Percentiles rank a stretch among this genome's conserved stretches.
These are phyloP conservation scores for Pluvialis apricaria DNA, from an alignment of 2,113 vertebrate genomes.

Conservation along the genomic window DNA sequence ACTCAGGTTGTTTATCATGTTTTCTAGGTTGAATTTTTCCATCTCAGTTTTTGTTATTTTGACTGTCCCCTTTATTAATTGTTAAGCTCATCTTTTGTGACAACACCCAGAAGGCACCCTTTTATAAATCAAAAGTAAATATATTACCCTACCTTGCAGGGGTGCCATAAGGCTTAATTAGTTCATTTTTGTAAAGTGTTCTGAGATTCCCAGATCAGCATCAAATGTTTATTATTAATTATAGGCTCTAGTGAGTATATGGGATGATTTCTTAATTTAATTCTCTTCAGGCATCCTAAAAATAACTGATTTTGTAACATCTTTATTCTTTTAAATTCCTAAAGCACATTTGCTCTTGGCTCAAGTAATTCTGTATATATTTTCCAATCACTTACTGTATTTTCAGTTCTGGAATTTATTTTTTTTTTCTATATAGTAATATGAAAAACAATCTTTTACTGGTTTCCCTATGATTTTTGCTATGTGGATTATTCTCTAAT, in stretches of 20 bases:
- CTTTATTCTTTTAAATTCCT: slow-evolving; percentile 22
- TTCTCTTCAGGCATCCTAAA: slow-evolving; percentile 27
- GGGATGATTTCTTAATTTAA: slow-evolving; percentile 35
- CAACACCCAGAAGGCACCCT: slow-evolving; percentile 31
- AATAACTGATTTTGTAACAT: background rate
- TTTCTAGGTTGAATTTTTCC: background rate
- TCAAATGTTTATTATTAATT: slow-evolving; percentile 65
- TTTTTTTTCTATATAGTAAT: background rate
- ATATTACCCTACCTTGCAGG: slow-evolving; percentile 42
- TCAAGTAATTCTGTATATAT: background rate
- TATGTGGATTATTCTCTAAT: slow-evolving; percentile 15
- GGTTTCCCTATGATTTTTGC: background rate
- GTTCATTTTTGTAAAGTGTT: slow-evolving; percentile 41
- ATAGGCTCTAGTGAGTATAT: slow-evolving; percentile 10
- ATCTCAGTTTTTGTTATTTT: background rate
- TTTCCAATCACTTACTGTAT: background rate
- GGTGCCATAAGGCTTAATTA: slow-evolving; percentile 54
- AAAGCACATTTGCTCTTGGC: background rate
- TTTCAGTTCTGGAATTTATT: background rate
- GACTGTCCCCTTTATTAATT: slow-evolving; percentile 1
- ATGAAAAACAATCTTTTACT: background rate
- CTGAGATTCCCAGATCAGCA: slow-evolving; percentile 37
- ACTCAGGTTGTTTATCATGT: background rate
- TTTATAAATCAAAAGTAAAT: slow-evolving; percentile 61
- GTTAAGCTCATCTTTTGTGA: slow-evolving; percentile 17